Evolutionary conservation across 2,888 invertebrate species (phyloP).

Genomic region (Oscheius sp.): DNA sequence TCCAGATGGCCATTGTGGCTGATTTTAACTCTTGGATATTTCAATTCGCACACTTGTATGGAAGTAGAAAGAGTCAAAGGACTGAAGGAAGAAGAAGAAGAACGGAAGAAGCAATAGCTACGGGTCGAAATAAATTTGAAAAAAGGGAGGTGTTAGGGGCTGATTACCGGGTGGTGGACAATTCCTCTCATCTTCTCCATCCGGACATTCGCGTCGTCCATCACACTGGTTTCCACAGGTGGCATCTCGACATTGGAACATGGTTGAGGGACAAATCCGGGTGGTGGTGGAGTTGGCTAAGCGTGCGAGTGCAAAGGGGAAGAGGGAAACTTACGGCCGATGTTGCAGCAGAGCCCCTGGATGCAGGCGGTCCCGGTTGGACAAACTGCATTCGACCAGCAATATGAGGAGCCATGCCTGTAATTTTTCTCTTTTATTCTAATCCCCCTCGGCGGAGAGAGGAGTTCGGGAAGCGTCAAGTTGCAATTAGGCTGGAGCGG

Average conservation of each 20-base stretch:
- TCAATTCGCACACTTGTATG: conserved; percentile 66
- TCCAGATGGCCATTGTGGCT: conserved; percentile 64
- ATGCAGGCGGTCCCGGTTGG: conserved; percentile 60
- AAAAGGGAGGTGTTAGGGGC: neutral
- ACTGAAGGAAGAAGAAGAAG: conserved; percentile 25
- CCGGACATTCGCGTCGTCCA: conserved; percentile 47
- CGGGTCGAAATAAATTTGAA: conserved; percentile 5
- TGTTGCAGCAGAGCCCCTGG: conserved; percentile 65
- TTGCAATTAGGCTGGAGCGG: conserved; percentile 27
- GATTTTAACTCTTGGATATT: conserved; percentile 65
- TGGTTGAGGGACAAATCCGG: conserved; percentile 42
- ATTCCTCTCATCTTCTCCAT: conserved; percentile 53
- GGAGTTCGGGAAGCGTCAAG: conserved; percentile 27
- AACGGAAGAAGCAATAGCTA: conserved; percentile 14
- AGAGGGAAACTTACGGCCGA: conserved; percentile 54
- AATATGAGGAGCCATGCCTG: conserved; percentile 68
- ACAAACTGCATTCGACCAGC: conserved; percentile 68
- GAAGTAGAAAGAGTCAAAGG: conserved; percentile 53
- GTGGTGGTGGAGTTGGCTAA: conserved; percentile 27
- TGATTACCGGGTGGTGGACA: no score
- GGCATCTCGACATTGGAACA: conserved; percentile 56
- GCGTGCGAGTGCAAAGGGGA: conserved; percentile 11
- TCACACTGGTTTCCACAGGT: conserved; percentile 52
- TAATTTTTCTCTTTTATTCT: conserved; percentile 25
- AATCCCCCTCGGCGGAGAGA: neutral